These are phyloP conservation scores for Amazona ochrocephala DNA, from an alignment of 2,797 vertebrate species.

Conservation along the genomic window DNA sequence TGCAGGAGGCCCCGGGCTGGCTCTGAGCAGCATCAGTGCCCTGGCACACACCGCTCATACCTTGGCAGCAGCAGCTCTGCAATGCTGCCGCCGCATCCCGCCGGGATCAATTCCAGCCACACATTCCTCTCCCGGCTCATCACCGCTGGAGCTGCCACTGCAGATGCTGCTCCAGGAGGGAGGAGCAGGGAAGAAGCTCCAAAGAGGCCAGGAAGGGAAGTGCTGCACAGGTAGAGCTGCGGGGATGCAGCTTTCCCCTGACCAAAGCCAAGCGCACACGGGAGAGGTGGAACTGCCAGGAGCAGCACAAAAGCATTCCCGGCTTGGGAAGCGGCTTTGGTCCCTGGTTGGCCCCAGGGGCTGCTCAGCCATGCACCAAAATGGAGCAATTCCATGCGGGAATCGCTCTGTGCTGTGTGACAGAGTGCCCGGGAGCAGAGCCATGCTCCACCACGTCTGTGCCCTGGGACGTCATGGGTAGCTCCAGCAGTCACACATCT, in stretches of 20 bases:
- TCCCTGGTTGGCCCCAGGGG: neutral
- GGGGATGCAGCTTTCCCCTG: neutral
- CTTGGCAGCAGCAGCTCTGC: neutral
- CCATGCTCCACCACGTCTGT: neutral
- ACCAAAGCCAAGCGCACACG: neutral
- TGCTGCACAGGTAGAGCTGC: neutral
- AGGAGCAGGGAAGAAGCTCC: neutral
- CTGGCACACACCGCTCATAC: neutral
- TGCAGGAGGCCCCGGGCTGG: neutral
- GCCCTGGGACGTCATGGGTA: neutral
- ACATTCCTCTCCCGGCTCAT: neutral
- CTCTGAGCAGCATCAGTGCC: neutral
- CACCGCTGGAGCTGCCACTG: neutral
- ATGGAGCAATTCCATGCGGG: no score
- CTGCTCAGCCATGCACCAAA: neutral
- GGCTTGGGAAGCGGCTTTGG: neutral
- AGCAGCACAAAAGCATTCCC: neutral
- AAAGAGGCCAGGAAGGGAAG: neutral
- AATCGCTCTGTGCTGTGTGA: neutral
- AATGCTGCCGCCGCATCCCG: neutral
- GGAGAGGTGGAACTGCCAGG: neutral
- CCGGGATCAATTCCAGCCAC: neutral
- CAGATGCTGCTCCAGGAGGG: neutral
- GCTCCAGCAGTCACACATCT: neutral
- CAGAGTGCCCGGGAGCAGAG: neutral